Evolutionary conservation across 92 coral and sea anemone species (phyloP), one percentile per base, ranked within the genome.

Genomic region (Epizoanthus ramosus): DNA sequence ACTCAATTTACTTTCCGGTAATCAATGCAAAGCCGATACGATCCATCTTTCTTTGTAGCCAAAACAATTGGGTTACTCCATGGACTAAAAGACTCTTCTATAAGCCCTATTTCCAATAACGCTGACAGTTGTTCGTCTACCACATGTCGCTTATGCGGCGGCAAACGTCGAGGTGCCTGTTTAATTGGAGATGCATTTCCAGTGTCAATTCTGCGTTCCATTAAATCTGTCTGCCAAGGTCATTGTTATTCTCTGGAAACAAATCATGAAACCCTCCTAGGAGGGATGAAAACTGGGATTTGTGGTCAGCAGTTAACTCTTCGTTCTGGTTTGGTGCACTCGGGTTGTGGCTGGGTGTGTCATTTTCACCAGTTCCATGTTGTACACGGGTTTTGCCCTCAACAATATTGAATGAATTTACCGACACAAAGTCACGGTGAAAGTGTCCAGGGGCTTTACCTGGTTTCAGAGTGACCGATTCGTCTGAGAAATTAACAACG

Each of bases 161-260:
- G 75, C 22, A 85, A 66, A 28, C 84, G 24, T 0, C 84, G 25
- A 18, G 84, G 76, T 23, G 61, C 81, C 73, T 87, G 87, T 23
- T 88, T 79, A 59, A 85, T 57, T 17, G 89, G 92, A 35, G 24
- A 43, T 65, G 89, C 86, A 18, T 79, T 53, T 37, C 92, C 92
- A 16, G 87, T 89, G 72, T 79, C 80, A 18, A 89, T 85, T 57
- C 58, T 53, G 63, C 85, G 92, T 60, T 89, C 80, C 52, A 75
- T 39, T 10, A 89, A 41, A 43, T 86, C 63, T 12, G 86, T 85
- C 64, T 71, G 25, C 45, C 90, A 25, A 89, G 10, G 72, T 85
- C 84, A 24, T 52, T 31, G 35, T 64, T 73, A 43, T 76, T 64
- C 23, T 67, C 39, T 25, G 91, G 88, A 57, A 88, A 83, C 52